Conservation (phyloP, 2,888 invertebrate species). For the Thymelicus lineola region DNA sequence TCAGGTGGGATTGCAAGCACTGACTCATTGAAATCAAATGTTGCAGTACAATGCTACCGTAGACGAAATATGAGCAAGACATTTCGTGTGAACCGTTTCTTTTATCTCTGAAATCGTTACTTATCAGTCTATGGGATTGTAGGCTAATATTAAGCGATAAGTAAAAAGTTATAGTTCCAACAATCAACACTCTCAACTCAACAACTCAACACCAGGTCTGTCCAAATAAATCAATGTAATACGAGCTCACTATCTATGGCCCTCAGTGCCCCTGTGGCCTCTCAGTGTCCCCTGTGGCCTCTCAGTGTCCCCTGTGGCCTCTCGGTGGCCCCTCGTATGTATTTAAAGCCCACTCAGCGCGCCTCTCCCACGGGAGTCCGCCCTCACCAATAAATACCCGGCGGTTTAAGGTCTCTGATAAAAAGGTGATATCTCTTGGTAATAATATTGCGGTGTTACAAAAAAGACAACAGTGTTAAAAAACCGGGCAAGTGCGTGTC, state of each 20-base stretch:
- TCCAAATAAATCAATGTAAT: not conserved
- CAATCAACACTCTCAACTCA: not conserved
- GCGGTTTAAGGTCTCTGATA: conserved; percentile 21
- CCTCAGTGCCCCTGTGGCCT: not conserved
- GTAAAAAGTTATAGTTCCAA: too few relatives aligned
- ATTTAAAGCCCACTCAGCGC: conserved; percentile 48
- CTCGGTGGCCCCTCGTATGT: not conserved
- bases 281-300: conserved; percentile 6
- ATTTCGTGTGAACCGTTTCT: too few relatives aligned
- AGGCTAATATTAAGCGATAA: too few relatives aligned
- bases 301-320: conserved; percentile 4
- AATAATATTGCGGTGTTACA: not conserved
- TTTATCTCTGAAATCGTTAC: too few relatives aligned
- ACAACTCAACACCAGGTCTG: not conserved
- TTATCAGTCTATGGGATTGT: too few relatives aligned
- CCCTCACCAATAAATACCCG: conserved; percentile 38
- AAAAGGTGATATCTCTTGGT: conserved; percentile 4
- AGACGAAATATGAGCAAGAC: too few relatives aligned
- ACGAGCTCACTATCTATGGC: not conserved
- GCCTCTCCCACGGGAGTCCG: conserved; percentile 44
- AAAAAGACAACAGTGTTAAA: not conserved
- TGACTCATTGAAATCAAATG: too few relatives aligned
- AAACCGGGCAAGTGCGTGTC: too few relatives aligned
- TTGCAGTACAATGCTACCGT: too few relatives aligned
- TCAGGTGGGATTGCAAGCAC: too few relatives aligned